Evolutionary conservation across 1,140 invertebrate species (phyloP).

Genomic region (Anoplophora glabripennis): DNA sequence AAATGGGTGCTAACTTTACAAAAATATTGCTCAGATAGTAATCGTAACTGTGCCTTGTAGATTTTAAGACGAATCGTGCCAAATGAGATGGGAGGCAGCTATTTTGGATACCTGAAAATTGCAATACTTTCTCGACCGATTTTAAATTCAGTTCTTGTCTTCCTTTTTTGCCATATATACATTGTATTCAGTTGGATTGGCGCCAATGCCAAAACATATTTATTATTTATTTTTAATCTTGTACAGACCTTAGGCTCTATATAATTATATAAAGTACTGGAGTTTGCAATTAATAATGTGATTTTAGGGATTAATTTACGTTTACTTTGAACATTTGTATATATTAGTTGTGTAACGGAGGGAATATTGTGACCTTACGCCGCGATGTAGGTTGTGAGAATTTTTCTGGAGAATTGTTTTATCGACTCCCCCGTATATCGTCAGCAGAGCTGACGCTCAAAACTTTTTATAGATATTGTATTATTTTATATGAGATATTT

Average conservation of each 20-base stretch:
- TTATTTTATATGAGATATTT: conserved; percentile 39
- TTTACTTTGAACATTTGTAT: conserved; percentile 19
- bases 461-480: conserved; percentile 36
- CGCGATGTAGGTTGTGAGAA: conserved; percentile 27
- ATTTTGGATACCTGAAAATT: conserved; percentile 21
- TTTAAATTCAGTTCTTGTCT: conserved; percentile 6
- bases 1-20: conserved; percentile 17
- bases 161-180: conserved; percentile 13
- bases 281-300: conserved; percentile 21
- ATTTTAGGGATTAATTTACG: conserved; percentile 15
- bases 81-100: conserved; percentile 33
- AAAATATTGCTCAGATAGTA: conserved; percentile 13
- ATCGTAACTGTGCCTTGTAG: conserved; percentile 27
- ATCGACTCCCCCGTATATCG: conserved; percentile 25
- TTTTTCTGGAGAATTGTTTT: conserved; percentile 21
- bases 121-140: conserved; percentile 5
- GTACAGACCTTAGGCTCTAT: conserved; percentile 16
- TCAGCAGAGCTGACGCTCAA: conserved; percentile 31
- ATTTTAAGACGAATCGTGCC: conserved; percentile 27
- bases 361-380: conserved; percentile 33
- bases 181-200: conserved; percentile 1
- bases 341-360: conserved; percentile 11
- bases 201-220: conserved; percentile 20
- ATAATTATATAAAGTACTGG: conserved; percentile 16
- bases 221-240: conserved; percentile 25